Evolutionary conservation across 2,888 invertebrate species (phyloP), one percentile per base, ranked within the genome.

Genomic region (Meloe dianella): DNA sequence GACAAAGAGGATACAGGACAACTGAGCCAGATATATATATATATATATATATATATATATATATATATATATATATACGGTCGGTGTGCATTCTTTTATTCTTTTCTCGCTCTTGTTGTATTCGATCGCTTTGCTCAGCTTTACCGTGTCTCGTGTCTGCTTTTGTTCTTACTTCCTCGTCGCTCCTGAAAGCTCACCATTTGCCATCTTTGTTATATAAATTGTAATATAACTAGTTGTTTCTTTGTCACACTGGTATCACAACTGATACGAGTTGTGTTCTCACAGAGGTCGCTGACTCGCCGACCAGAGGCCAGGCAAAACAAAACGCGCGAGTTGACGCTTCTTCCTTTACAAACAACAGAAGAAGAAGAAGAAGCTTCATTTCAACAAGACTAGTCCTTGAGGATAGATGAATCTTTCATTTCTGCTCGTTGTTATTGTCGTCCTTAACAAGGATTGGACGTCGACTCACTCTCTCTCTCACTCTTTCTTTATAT

Each of bases 141-240:
- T 78, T 78, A 74, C 79, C 75, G 78, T 80, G 81, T 81, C 81
- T 81, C 80, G 80, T 78, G 80, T 80, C 80, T 78, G 81, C 81
- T 81, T 82, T 81, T 82, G 81, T 82, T 81, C 80, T 78, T 78
- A 75, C 77, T 77, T 78, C 79, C 75, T 78, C 76, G 77, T 79
- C 78, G 71, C 78, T 75, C 77, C 74, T 72, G 74, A 72, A 69
- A 69, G 74, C 74, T 70, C 71, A 66, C 69, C 71, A 61, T 64
- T 65, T 51, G 20, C 65, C 69, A 85, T 86, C 86, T 85, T 85
- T 83, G 83, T 86, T 83, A 83, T 82, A 84, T 83, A 80, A 82
- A 85, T 86, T 85, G 82, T 85, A 82, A 83, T 82, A 84, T 82
- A 70, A 62, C 68, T 84, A 84, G 82, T 83, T 85, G 85, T 85